These are phyloP conservation scores for Microtus ochrogaster DNA, from an alignment of 2,113 vertebrate genomes.

Conservation along the genomic window DNA sequence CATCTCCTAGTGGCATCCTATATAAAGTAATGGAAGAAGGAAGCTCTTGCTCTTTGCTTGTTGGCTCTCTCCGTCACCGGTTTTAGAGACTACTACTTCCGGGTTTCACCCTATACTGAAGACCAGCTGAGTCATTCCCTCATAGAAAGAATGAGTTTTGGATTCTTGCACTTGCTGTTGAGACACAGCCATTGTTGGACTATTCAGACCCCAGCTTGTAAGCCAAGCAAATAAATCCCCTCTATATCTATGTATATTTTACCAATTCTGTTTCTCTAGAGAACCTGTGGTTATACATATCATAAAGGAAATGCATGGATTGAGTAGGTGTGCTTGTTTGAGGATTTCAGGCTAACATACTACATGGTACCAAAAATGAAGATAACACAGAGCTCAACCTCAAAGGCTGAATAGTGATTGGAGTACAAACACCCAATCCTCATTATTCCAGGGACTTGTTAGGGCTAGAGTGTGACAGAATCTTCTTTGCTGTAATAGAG, in stretches of 20 bases:
- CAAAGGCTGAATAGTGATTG: background rate
- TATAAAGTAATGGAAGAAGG: background rate
- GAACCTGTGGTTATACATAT: too few relatives aligned
- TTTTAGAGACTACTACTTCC: background rate
- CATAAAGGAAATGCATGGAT: background rate
- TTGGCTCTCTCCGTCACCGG: background rate
- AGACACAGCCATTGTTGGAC: background rate
- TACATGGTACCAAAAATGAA: background rate
- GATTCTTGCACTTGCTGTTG: background rate
- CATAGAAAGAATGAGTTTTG: background rate
- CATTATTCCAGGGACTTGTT: rapidly evolving
- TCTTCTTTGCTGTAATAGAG: background rate
- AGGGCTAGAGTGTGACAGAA: background rate
- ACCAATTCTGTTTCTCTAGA: too few relatives aligned
- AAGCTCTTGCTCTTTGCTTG: background rate
- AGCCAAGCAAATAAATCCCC: background rate
- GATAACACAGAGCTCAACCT: background rate
- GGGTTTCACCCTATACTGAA: background rate
- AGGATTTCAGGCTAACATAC: too few relatives aligned
- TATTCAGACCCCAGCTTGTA: background rate
- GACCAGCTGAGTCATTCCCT: background rate
- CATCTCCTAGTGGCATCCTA: background rate
- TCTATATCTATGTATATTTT: too few relatives aligned
- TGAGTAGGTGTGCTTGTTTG: too few relatives aligned
- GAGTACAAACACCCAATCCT: background rate